These are phyloP conservation scores for Ennomos quercinarius DNA, from an alignment of 2,888 invertebrate species.

Conservation along the genomic window DNA sequence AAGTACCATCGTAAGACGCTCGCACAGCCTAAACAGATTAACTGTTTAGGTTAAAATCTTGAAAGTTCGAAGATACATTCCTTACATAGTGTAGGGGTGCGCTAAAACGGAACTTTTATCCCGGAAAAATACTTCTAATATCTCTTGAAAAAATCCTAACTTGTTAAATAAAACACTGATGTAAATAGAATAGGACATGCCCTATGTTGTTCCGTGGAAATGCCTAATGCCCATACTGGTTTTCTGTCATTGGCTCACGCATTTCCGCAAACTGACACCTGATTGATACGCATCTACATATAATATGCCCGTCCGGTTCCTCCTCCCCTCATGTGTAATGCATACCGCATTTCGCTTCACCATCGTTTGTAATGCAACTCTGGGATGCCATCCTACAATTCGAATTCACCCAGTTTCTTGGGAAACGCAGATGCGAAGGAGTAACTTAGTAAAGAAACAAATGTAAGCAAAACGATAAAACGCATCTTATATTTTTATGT, in stretches of 20 bases:
- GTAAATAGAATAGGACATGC: too few relatives aligned
- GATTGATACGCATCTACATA: conserved; percentile 40
- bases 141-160: too few relatives aligned
- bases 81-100: too few relatives aligned
- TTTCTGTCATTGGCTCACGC: conserved; percentile 19
- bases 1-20: too few relatives aligned
- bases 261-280: conserved; percentile 44
- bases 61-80: too few relatives aligned
- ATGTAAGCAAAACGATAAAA: neutral
- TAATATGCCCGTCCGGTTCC: conserved; percentile 57
- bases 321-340: conserved; percentile 63
- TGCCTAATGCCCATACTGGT: conserved; percentile 8
- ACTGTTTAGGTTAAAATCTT: too few relatives aligned
- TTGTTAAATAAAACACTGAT: too few relatives aligned
- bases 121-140: too few relatives aligned
- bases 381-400: conserved; percentile 7
- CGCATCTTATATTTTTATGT: too few relatives aligned
- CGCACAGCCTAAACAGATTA: too few relatives aligned
- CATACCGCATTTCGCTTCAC: conserved; percentile 43
- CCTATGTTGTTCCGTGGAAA: too few relatives aligned
- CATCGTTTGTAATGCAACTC: conserved; percentile 10
- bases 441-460: neutral
- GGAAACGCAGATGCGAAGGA: conserved; percentile 11
- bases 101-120: too few relatives aligned
- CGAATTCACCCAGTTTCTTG: conserved; percentile 11